Percentiles rank a stretch among this genome's conserved stretches.
These are phyloP conservation scores for Lipotes vexillifer DNA, from an alignment of 2,113 vertebrate genomes.

Conservation along the genomic window DNA sequence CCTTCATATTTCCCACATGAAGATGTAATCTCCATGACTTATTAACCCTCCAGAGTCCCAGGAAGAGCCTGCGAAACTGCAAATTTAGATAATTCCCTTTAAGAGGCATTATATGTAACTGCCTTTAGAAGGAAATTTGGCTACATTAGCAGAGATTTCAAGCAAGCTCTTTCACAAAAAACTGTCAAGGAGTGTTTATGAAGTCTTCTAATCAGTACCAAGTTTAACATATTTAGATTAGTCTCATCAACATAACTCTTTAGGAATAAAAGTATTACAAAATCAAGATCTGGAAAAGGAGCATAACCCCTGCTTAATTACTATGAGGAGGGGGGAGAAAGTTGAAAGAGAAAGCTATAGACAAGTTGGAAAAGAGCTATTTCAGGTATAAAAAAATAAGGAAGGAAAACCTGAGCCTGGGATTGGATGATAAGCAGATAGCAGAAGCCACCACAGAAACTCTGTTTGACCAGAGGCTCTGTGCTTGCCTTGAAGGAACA, in stretches of 20 bases:
- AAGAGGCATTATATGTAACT: slow-evolving; percentile 18
- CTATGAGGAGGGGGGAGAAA: background rate
- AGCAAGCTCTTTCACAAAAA: background rate
- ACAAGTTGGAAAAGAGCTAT: background rate
- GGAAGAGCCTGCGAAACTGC: background rate
- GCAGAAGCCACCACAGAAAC: background rate
- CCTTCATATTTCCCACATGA: background rate
- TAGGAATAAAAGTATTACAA: background rate
- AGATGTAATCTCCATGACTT: background rate
- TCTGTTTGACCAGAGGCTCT: background rate
- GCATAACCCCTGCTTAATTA: background rate
- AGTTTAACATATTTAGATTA: background rate
- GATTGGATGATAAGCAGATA: background rate
- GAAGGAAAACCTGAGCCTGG: background rate
- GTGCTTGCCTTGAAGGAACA: background rate
- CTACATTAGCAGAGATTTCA: slow-evolving; percentile 40
- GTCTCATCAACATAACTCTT: background rate
- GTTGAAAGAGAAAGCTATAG: background rate
- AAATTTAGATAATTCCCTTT: slow-evolving; percentile 18
- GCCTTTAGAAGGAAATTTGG: slow-evolving; percentile 20
- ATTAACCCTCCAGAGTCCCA: background rate
- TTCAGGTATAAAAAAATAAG: background rate
- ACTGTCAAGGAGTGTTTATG: background rate
- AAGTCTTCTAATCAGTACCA: slow-evolving; percentile 5
- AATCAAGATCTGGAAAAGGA: background rate